Conservation (phyloP, 2,888 invertebrate genomes). For the Acrobasis consociella region DNA sequence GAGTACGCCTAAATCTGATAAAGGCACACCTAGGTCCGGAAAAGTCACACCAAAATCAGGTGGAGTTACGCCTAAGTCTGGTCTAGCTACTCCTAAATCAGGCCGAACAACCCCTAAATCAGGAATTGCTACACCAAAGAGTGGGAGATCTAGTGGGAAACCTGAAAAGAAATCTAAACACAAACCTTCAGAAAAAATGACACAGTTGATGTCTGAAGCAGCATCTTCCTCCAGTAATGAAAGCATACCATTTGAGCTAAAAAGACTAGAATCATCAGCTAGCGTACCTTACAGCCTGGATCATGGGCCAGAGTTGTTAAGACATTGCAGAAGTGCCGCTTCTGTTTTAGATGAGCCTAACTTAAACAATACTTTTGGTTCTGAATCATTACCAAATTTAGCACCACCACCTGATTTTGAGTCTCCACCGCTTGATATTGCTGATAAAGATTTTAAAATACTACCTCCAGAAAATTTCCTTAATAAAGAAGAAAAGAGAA, state of each 20-base stretch:
- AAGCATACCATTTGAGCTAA: constrained; percentile 76
- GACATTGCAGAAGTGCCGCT: constrained; percentile 82
- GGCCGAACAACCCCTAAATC: constrained; percentile 73
- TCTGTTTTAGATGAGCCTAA: constrained; percentile 83
- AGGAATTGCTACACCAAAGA: constrained; percentile 80
- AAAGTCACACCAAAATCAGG: constrained; percentile 74
- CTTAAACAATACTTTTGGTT: constrained; percentile 78
- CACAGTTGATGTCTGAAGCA: constrained; percentile 79
- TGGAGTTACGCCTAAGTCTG: constrained; percentile 70
- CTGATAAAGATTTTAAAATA: constrained; percentile 78
- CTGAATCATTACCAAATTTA: constrained; percentile 88
- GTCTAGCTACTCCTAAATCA: constrained; percentile 72
- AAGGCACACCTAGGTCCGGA: constrained; percentile 70
- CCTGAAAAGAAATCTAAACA: constrained; percentile 74
- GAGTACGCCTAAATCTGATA: constrained; percentile 76
- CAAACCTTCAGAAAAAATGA: constrained; percentile 79
- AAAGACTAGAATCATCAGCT: constrained; percentile 81
- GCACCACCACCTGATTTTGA: constrained; percentile 85
- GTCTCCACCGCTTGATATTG: constrained; percentile 78
- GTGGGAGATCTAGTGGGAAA: constrained; percentile 79
- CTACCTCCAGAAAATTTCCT: constrained; percentile 76
- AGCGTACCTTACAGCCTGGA: constrained; percentile 86
- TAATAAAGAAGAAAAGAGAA: constrained; percentile 68
- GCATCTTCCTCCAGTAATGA: constrained; percentile 84
- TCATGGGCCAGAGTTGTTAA: constrained; percentile 72